Conservation (phyloP, 2,113 vertebrate genomes). For the Ginglymostoma cirratum region DNA sequence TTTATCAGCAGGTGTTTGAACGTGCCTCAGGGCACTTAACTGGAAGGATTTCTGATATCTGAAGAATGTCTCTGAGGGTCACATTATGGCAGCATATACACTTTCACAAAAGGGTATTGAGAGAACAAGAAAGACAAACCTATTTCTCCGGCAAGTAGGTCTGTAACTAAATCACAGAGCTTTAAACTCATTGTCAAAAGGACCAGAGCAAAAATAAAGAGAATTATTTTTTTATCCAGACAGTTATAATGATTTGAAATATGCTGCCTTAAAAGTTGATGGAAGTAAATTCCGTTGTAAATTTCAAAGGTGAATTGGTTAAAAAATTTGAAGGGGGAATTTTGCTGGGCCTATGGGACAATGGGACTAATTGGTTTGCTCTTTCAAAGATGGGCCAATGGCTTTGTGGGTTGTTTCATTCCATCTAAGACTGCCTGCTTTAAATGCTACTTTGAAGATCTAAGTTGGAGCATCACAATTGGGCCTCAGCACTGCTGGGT, state of each 20-base stretch:
- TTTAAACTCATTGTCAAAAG: background rate
- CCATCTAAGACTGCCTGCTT: background rate
- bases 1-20: background rate
- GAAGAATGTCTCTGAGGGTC: background rate
- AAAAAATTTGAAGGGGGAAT: background rate
- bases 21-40: background rate
- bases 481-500: background rate
- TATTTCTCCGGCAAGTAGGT: background rate
- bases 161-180: background rate
- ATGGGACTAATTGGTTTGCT: background rate
- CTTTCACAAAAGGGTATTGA: background rate
- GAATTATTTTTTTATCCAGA: background rate
- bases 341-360: background rate
- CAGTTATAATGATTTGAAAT: background rate
- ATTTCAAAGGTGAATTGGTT: background rate
- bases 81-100: background rate
- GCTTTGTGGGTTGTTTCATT: background rate
- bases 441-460: no score
- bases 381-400: background rate
- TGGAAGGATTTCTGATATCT: background rate
- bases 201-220: background rate
- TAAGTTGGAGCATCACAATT: background rate
- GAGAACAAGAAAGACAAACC: background rate
- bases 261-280: background rate
- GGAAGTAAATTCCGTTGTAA: background rate